phyloP scores from a whole-genome alignment of 2,113 vertebrate genomes.

The Notarius quadriscutis region DNA sequence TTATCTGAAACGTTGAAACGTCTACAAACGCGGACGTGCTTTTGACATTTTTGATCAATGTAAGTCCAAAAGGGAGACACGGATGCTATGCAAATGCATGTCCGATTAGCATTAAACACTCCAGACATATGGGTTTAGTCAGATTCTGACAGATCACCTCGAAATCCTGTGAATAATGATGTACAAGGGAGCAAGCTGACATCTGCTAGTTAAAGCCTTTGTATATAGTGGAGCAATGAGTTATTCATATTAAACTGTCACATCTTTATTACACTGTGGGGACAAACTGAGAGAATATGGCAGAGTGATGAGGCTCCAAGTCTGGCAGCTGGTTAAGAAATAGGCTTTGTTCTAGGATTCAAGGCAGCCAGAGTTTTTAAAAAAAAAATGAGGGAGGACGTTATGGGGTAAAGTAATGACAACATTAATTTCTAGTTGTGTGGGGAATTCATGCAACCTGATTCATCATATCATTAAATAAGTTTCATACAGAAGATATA shows the following conservation, averaged over 20 bases:
- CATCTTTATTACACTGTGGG: slow-evolving; percentile 19
- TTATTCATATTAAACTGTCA: slow-evolving; percentile 25
- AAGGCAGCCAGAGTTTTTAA: neutral
- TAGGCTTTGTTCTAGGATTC: neutral
- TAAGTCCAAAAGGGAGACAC: neutral
- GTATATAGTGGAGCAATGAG: neutral
- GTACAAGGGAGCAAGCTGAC: neutral
- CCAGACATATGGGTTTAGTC: slow-evolving; percentile 3
- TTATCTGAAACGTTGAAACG: neutral
- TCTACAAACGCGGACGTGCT: neutral
- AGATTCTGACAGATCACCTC: neutral
- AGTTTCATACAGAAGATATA: neutral
- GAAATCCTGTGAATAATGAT: neutral
- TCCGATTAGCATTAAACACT: slow-evolving; percentile 12
- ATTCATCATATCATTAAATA: neutral
- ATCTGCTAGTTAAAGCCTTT: neutral
- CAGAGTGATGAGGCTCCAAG: neutral
- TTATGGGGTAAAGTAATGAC: neutral
- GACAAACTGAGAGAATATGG: slow-evolving; percentile 7
- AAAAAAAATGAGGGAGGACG: neutral
- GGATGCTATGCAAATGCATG: neutral
- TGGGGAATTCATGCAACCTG: neutral
- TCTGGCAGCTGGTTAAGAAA: neutral
- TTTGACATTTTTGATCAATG: neutral
- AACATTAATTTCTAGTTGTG: neutral